Percentiles rank a stretch among this genome's conserved stretches.
These are phyloP conservation scores for Anagyrus pseudococci DNA, from an alignment of 2,888 invertebrate species.

Conservation along the genomic window DNA sequence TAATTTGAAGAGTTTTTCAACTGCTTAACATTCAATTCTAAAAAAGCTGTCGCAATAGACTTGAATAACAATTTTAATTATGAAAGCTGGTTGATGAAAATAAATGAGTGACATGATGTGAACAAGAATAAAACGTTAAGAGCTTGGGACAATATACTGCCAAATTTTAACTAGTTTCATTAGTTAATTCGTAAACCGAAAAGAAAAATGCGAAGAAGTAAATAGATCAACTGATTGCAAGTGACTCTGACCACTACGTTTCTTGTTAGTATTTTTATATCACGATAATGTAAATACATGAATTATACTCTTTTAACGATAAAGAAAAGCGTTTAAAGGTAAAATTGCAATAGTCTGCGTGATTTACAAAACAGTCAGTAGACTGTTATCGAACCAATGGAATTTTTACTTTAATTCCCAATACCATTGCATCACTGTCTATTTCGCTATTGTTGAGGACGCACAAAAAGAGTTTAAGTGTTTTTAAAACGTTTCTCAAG, in stretches of 20 bases:
- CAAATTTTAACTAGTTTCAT: slow-evolving; percentile 57
- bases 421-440: too few relatives aligned
- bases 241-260: slow-evolving; percentile 48
- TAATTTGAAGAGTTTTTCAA: too few relatives aligned
- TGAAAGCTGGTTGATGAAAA: slow-evolving; percentile 27
- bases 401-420: slow-evolving; percentile 21
- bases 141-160: slow-evolving; percentile 62
- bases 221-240: slow-evolving; percentile 42
- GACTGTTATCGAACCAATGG: slow-evolving; percentile 42
- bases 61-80: too few relatives aligned
- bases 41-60: not conserved
- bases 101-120: slow-evolving; percentile 21
- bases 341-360: slow-evolving; percentile 25
- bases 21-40: too few relatives aligned
- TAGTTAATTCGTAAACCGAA: slow-evolving; percentile 50
- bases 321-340: slow-evolving; percentile 23
- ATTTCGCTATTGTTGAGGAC: too few relatives aligned
- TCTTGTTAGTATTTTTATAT: slow-evolving; percentile 60
- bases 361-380: slow-evolving; percentile 15
- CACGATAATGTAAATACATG: slow-evolving; percentile 50
- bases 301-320: slow-evolving; percentile 25
- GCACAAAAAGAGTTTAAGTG: too few relatives aligned
- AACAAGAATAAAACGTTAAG: slow-evolving; percentile 46
- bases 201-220: slow-evolving; percentile 41
- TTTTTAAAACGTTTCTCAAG: too few relatives aligned